Evolutionary conservation across 2,888 invertebrate genomes (phyloP), one percentile per base, ranked within the genome.

Genomic region (Epinotia bilunana): DNA sequence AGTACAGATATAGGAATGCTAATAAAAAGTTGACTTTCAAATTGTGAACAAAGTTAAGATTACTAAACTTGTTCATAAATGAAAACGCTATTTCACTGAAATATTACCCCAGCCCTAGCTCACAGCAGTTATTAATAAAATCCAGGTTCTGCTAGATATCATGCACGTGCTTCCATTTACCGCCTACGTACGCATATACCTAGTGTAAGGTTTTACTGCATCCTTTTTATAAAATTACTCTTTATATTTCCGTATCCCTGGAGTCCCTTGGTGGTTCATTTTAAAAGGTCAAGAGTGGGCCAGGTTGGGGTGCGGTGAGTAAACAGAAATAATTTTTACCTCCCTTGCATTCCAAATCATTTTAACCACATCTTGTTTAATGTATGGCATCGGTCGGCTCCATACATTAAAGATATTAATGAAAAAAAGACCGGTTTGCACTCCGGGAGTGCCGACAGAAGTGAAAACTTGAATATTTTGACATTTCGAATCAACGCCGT

Each of bases 91-190:
- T 49, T 49, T 16, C 13, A 49, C 18, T 67, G 39, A 12, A 16
- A 57, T 55, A 49, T 3, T 13, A 18, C n/a, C 18, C 61, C 39
- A 53, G 63, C 9, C 39, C 23, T 13, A 68, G 73, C 60, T 60
- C 57, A 60, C 49, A 58, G 39, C n/a, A 53, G 57, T 28, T 80
- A 80, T 80, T 79, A 79, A 80, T 80, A 78, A 77, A 76, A 73
- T 43, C 73, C 72, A 65, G 78, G 77, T 64, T 61, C 39, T 72
- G 65, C 18, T 62, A 53, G 70, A 23, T n/a, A 23, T 18, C 57
- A 58, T 77, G 69, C 80, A 79, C 81, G 80, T 79, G 80, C 78
- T 78, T 77, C 43, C 79, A 77, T 77, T 81, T 79, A 78, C 18
- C 76, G 65, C 79, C 79, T 74, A 80, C 79, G 78, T 74, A 80